These are phyloP conservation scores for Euura lappo DNA, from an alignment of 1,140 invertebrate genomes.

Conservation along the genomic window DNA sequence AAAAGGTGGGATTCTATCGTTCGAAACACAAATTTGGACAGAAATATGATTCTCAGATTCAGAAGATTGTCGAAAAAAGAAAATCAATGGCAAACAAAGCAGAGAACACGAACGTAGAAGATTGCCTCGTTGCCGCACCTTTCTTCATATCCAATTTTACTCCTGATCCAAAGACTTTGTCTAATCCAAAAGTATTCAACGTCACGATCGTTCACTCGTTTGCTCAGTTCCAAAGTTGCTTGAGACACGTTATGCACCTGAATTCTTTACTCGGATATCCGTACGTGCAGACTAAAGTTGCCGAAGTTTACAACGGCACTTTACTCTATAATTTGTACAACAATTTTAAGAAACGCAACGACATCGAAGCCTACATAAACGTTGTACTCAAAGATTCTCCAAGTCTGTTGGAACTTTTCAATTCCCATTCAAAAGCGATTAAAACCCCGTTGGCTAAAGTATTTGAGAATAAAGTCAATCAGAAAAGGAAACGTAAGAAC, in stretches of 20 bases:
- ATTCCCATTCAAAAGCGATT: slow-evolving; percentile 32
- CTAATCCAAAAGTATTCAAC: slow-evolving; percentile 67
- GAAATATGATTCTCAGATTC: slow-evolving; percentile 28
- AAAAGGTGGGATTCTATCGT: slow-evolving; percentile 54
- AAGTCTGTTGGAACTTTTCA: slow-evolving; percentile 58
- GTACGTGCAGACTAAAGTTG: slow-evolving; percentile 61
- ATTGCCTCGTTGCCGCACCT: slow-evolving; percentile 66
- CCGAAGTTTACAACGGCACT: slow-evolving; percentile 72
- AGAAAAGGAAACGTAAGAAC: slow-evolving; percentile 22
- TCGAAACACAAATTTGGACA: slow-evolving; percentile 32
- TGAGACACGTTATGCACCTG: slow-evolving; percentile 67
- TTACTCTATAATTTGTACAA: slow-evolving; percentile 75
- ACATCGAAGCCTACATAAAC: slow-evolving; percentile 62
- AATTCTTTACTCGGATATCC: slow-evolving; percentile 70
- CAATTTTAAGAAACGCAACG: slow-evolving; percentile 61
- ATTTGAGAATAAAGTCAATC: slow-evolving; percentile 14
- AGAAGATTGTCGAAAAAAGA: slow-evolving; percentile 13
- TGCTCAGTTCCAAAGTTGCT: slow-evolving; percentile 74
- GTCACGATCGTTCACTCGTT: slow-evolving; percentile 69
- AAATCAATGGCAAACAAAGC: slow-evolving; percentile 13
- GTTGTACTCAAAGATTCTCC: slow-evolving; percentile 59
- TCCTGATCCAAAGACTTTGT: slow-evolving; percentile 64
- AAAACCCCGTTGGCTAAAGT: slow-evolving; percentile 23
- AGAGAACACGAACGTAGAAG: slow-evolving; percentile 49
- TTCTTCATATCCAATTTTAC: slow-evolving; percentile 70